Evolutionary conservation across 2,113 vertebrate species (phyloP).

Genomic region (zebrafish (Danio rerio)): GRCz12tu NC_133181.1:962501-963000

Average conservation of each 20-base stretch:
- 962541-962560: conserved; percentile 85
- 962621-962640: conserved; percentile 21
- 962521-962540: conserved; percentile 87
- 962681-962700: background rate
- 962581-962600: conserved; percentile 76
- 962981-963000: no score
- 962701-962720: background rate
- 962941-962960: no score
- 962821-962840: background rate
- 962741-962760: background rate
- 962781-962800: background rate
- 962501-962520: conserved; percentile 90
- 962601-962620: conserved; percentile 69
- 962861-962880: background rate
- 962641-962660: background rate
- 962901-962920: no score
- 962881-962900: no score
- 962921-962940: no score
- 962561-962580: conserved; percentile 81
- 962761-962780: background rate
- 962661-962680: conserved; percentile 16
- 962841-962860: background rate
- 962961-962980: no score
- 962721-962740: background rate
- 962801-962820: background rate